Conservation (phyloP, 2,797 vertebrate species). For the Anguilla anguilla region DNA sequence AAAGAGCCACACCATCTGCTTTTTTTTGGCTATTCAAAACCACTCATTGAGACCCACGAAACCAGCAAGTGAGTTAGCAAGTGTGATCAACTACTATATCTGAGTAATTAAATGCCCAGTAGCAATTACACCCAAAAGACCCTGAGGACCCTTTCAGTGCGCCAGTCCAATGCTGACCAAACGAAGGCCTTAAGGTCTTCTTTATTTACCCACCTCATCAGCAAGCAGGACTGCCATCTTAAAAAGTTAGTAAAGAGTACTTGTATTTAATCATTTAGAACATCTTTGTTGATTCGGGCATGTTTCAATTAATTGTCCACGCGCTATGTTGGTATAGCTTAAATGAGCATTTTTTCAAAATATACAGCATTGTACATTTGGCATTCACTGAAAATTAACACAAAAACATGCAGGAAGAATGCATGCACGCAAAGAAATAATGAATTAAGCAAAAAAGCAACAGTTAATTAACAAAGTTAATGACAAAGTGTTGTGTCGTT, state of each 20-base stretch:
- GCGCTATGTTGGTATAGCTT: not conserved
- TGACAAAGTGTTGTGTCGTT: not conserved
- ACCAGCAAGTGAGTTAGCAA: not conserved
- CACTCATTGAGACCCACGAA: not conserved
- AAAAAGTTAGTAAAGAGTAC: no score
- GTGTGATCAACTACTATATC: not conserved
- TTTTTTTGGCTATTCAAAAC: not conserved
- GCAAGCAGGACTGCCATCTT: no score
- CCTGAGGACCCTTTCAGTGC: not conserved
- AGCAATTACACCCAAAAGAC: not conserved
- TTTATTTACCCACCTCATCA: no score
- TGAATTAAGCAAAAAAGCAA: no score
- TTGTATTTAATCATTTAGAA: no score
- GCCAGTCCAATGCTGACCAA: not conserved
- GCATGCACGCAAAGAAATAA: no score
- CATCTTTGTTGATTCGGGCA: not conserved
- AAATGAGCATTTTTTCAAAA: not conserved
- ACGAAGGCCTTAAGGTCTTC: no score
- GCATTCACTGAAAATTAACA: no score
- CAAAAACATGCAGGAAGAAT: no score
- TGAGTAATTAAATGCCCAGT: not conserved
- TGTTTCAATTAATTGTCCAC: not conserved
- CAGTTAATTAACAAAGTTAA: not conserved
- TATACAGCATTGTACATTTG: no score
- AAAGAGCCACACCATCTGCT: no score